Evolutionary conservation across 2,888 invertebrate species (phyloP).

Genomic region (Melinaea menophilus): DNA sequence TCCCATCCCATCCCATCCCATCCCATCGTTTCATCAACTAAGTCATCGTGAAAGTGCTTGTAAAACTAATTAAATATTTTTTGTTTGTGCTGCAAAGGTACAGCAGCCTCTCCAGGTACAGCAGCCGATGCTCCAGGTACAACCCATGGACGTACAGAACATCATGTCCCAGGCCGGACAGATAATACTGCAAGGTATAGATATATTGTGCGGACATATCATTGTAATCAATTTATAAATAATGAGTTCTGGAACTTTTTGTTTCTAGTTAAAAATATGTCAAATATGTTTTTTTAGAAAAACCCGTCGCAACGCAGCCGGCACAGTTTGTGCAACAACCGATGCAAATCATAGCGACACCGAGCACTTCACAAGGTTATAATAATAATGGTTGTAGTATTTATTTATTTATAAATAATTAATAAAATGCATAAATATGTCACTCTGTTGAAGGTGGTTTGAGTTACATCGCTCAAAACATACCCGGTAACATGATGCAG

Average conservation of each 20-base stretch:
- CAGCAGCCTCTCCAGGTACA: slow-evolving; percentile 58
- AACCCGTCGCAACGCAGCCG: slow-evolving; percentile 53
- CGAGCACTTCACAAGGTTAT: slow-evolving; percentile 63
- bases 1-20: too few relatives aligned
- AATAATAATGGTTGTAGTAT: neutral
- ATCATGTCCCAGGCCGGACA: slow-evolving; percentile 69
- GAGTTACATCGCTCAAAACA: slow-evolving; percentile 65
- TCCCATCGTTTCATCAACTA: too few relatives aligned
- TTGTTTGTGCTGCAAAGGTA: slow-evolving; percentile 16
- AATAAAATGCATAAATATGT: neutral
- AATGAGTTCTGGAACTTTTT: neutral
- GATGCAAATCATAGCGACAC: slow-evolving; percentile 70
- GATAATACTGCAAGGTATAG: slow-evolving; percentile 66
- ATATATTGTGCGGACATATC: neutral
- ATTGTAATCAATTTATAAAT: neutral
- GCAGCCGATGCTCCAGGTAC: slow-evolving; percentile 64
- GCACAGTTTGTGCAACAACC: slow-evolving; percentile 68
- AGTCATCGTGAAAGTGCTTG: too few relatives aligned
- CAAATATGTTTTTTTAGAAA: slow-evolving; percentile 43
- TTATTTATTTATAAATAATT: neutral
- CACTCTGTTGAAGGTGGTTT: slow-evolving; percentile 48
- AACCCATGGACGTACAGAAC: slow-evolving; percentile 71
- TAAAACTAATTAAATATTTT: too few relatives aligned
- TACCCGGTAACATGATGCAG: slow-evolving; percentile 73
- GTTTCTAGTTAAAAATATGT: neutral